Evolutionary conservation across 2,888 invertebrate genomes (phyloP).

Genomic region (Anagyrus pseudococci): DNA sequence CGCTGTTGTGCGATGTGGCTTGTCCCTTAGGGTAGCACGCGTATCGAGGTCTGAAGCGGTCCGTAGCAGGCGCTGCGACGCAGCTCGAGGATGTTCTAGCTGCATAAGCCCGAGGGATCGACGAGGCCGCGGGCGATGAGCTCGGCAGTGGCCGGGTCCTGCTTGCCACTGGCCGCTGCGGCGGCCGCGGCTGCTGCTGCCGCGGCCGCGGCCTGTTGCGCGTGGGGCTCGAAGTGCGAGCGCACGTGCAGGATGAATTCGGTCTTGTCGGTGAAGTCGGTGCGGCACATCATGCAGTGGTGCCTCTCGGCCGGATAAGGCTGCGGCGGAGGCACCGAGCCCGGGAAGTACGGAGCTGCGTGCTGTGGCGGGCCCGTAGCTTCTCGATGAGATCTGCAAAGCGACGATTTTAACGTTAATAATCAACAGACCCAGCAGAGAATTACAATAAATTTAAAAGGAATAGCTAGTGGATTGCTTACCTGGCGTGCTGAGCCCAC

Average conservation of each 20-base stretch:
- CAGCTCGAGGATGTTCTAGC: conserved; percentile 54
- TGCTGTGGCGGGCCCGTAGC: conserved; percentile 57
- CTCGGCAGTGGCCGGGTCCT: conserved; percentile 57
- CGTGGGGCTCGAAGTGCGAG: conserved; percentile 67
- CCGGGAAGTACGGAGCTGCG: conserved; percentile 59
- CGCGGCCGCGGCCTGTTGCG: conserved; percentile 39
- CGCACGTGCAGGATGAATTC: conserved; percentile 76
- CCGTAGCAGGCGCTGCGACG: conserved; percentile 14
- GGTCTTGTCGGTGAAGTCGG: conserved; percentile 71
- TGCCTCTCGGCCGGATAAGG: conserved; percentile 57
- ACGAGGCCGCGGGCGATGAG: conserved; percentile 58
- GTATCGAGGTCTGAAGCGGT: conserved; percentile 16
- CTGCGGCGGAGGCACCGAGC: conserved; percentile 56
- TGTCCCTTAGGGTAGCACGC: conserved; percentile 27
- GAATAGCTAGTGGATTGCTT: conserved; percentile 24
- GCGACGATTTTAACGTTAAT: neutral
- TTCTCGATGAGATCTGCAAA: conserved; percentile 56
- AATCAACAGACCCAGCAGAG: too few species aligned
- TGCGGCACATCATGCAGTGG: conserved; percentile 72
- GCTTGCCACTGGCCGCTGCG: conserved; percentile 48
- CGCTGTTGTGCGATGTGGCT: too few species aligned
- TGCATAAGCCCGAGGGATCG: conserved; percentile 58
- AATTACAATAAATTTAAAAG: neutral
- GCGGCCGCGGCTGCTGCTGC: conserved; percentile 44
- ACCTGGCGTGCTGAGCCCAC: conserved; percentile 78